Base-by-base conservation (phyloP, 2,797 vertebrate genomes). In the Limosa lapponica region DNA sequence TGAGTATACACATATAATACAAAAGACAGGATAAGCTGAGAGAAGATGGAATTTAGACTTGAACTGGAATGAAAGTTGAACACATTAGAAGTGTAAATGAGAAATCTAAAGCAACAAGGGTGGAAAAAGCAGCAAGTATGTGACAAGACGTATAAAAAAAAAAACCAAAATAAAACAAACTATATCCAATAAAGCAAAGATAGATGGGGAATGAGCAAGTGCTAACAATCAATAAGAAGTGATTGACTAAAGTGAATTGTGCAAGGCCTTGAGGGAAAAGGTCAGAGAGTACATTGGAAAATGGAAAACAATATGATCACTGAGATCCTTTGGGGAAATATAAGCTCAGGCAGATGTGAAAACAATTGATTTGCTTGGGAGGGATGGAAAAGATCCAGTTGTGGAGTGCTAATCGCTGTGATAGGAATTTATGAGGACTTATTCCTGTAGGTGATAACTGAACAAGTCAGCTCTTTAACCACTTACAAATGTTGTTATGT, bases 241-340 rank as follows among this genome's bases (percentile, higher is more conserved):
- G 87, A 94, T 88, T 94, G 95, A 93, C 83, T 82, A 10, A 91
- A 95, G 85, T 69, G 83, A 95, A 89, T 95, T 95, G 70, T 86
- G 55, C 49, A 82, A 89, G 25, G 44, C 87, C 54, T 75, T 89
- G 89, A 87, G 81, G 83, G 57, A 73, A 80, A 79, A 80, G 87
- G 74, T 95, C 62, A 77, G 82, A 57, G 11, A 80, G 43, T 70
- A 87, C 66, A 71, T 10, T 92, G 83, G 85, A 94, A 96, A 94
- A 87, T 88, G 85, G 83, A 82, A 84, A 92, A 49, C 84, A 87
- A 28, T 92, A 74, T 64, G 59, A 87, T 95, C 81, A 69, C 37
- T 91, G 93, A 89, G 73, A 88, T 95, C 83, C 86, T 96, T 82
- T 74, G 86, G 90, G 93, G 89, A 96, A 95, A 90, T 95, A 74